Conservation (phyloP, 2,797 vertebrate species). For the Ctenochaetus hawaiiensis region DNA sequence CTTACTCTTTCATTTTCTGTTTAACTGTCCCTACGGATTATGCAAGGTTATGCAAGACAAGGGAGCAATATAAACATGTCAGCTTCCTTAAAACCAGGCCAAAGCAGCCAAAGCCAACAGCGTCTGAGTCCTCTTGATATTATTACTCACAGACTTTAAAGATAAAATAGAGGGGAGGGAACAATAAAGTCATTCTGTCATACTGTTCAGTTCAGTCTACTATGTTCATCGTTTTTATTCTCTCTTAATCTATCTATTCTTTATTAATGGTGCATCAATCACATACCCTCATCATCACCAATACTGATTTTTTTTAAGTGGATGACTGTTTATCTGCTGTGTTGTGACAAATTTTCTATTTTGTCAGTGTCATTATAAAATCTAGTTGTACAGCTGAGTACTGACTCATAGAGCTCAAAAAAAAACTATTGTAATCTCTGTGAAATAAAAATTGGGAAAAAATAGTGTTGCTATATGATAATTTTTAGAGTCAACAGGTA, state of each 20-base stretch:
- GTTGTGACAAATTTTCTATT: neutral
- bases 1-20: neutral
- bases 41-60: slow-evolving; percentile 11
- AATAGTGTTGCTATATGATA: neutral
- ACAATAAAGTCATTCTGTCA: neutral
- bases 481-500: too few relatives aligned
- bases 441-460: neutral
- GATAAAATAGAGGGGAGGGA: slow-evolving; percentile 17
- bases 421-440: neutral
- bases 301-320: neutral
- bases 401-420: neutral
- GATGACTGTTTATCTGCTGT: neutral
- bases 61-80: slow-evolving; percentile 27
- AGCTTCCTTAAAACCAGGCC: slow-evolving; percentile 12
- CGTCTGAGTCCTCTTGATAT: neutral
- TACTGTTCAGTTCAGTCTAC: slow-evolving; percentile 2
- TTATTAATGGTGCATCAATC: neutral
- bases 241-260: neutral
- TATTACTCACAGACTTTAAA: slow-evolving; percentile 12
- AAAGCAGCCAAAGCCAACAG: neutral
- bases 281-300: neutral
- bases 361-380: neutral
- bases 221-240: neutral
- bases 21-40: slow-evolving; percentile 11
- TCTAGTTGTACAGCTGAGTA: neutral